Conservation (phyloP, 2,113 vertebrate species). For the Aptenodytes patagonicus region DNA sequence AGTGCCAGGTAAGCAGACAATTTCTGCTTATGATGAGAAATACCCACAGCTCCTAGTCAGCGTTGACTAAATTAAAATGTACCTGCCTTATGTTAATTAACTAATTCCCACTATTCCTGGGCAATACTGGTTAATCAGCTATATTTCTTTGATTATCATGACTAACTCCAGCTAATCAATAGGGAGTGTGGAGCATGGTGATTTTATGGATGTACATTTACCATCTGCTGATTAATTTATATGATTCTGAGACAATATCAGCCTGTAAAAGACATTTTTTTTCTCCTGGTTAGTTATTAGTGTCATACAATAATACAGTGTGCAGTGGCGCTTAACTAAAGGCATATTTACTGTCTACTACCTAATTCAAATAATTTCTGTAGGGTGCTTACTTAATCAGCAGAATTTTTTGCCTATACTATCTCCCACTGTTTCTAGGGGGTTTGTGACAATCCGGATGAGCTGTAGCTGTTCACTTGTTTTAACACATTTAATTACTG, state of each 20-base stretch:
- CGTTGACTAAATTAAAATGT: not conserved
- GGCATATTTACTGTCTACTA: not conserved
- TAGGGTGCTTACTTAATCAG: not conserved
- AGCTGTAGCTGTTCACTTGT: not conserved
- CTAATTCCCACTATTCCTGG: not conserved
- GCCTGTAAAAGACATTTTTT: not conserved
- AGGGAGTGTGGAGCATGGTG: not conserved
- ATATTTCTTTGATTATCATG: not conserved
- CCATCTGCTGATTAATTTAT: not conserved
- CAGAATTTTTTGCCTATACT: accelerated
- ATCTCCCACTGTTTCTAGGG: not conserved
- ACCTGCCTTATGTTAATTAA: not conserved
- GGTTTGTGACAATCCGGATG: not conserved
- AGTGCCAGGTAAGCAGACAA: slow-evolving; percentile 1
- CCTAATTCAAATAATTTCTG: not conserved
- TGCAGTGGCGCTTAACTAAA: not conserved
- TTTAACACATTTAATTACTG: not conserved
- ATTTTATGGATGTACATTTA: not conserved
- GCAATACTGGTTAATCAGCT: not conserved
- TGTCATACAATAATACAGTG: not conserved
- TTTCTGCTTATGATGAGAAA: not conserved
- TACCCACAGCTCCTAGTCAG: not conserved
- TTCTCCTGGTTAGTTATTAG: not conserved
- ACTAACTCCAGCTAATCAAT: not conserved
- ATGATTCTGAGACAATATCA: not conserved